These are phyloP conservation scores for Apostichopus leukothele DNA, from an alignment of 53 echinoderm and acorn worm genomes.

Conservation along the genomic window DNA sequence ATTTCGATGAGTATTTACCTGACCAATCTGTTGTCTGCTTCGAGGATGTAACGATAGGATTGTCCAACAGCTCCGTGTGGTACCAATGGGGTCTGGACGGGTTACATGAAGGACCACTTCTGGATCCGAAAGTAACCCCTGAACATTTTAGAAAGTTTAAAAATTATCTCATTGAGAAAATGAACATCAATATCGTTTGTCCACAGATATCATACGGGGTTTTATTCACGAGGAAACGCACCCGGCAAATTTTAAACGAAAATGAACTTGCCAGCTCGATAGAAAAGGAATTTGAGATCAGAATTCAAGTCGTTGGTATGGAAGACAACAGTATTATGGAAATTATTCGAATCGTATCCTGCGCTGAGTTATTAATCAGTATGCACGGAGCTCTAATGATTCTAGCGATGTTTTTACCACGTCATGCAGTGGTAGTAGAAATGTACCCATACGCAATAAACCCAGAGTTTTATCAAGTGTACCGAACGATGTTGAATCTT, in stretches of 20 bases:
- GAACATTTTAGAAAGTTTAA: not conserved
- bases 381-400: slow-evolving; percentile 14
- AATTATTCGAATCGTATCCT: slow-evolving; percentile 7
- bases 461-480: not conserved
- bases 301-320: not conserved
- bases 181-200: not conserved
- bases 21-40: not conserved
- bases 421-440: not conserved
- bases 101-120: slow-evolving; percentile 3
- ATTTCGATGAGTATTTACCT: not conserved
- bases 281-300: not conserved
- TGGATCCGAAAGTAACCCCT: not conserved
- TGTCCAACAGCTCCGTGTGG: not conserved
- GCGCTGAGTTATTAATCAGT: not conserved
- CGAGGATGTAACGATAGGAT: slow-evolving; percentile 13
- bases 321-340: not conserved
- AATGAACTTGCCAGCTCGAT: not conserved
- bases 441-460: slow-evolving; percentile 29
- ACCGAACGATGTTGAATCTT: not conserved
- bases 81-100: not conserved
- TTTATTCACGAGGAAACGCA: not conserved
- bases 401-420: slow-evolving; percentile 13
- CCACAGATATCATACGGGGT: not conserved
- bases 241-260: slow-evolving; percentile 8
- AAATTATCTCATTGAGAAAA: not conserved